Evolutionary conservation across 2,888 invertebrate genomes (phyloP).

Genomic region (Coleophora flavipennella): DNA sequence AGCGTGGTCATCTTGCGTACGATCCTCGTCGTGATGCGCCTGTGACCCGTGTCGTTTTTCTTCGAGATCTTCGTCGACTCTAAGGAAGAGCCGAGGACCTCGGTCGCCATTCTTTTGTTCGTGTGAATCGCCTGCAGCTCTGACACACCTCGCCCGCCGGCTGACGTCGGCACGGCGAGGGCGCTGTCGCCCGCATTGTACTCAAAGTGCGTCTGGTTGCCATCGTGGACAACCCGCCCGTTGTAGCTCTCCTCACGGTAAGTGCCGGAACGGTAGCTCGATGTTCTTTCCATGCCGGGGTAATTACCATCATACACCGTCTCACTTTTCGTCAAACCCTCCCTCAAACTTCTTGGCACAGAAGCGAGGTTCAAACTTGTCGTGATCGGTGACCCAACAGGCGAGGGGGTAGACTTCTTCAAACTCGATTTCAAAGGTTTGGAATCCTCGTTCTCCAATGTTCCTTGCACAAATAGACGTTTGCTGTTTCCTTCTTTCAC

Average conservation of each 20-base stretch:
- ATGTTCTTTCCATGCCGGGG: conserved; percentile 56
- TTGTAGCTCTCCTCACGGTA: conserved; percentile 59
- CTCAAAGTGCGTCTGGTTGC: conserved; percentile 67
- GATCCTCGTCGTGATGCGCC: conserved; percentile 88
- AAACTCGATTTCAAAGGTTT: conserved; percentile 67
- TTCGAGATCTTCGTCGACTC: conserved; percentile 88
- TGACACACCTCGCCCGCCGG: conserved; percentile 60
- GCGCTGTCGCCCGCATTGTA: conserved; percentile 57
- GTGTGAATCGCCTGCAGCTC: conserved; percentile 85
- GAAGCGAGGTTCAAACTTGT: conserved; percentile 73
- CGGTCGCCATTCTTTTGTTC: conserved; percentile 86
- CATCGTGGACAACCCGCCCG: conserved; percentile 61
- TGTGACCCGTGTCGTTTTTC: conserved; percentile 83
- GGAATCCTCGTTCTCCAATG: conserved; percentile 74
- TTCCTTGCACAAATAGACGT: conserved; percentile 84
- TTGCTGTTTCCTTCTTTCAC: conserved; percentile 78
- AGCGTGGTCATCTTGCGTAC: conserved; percentile 91
- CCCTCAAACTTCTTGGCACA: conserved; percentile 68
- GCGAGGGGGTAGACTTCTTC: conserved; percentile 59
- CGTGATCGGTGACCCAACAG: conserved; percentile 75
- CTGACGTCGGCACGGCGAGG: conserved; percentile 54
- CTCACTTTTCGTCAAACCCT: conserved; percentile 63
- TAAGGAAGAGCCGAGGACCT: conserved; percentile 87
- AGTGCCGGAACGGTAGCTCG: conserved; percentile 54
- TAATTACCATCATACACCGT: conserved; percentile 66